Evolutionary conservation across 2,113 vertebrate genomes (phyloP), one percentile per base, ranked within the genome.

Genomic region (Caracal caracal): DNA sequence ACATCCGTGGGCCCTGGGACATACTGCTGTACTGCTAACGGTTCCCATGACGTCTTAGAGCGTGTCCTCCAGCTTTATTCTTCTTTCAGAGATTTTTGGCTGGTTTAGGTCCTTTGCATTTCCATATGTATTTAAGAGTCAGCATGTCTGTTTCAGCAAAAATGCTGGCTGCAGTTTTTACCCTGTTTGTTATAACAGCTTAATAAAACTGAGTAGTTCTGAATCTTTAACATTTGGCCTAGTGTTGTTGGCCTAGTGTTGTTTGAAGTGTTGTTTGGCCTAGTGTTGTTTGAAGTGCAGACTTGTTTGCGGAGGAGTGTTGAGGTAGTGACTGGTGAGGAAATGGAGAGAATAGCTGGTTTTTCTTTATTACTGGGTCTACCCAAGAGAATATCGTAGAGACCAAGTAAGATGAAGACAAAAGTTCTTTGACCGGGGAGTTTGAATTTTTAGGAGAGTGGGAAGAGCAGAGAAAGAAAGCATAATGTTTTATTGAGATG

Each of bases 401-500:
- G 47, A 8, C 13, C 9, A 22, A 28, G 24, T 26, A 6, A n/a
- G 75, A 51, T 10, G n/a, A 37, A 47, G 33, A 87, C 56, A 13
- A 6, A n/a, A 5, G 0, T 35, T 1, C 83, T 82, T 20, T 26
- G 59, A 12, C 28, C 0, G 1, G 26, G 22, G 13, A 40, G 59
- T 33, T 7, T 51, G 47, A 35, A 28, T 30, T 37, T 30, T 30
- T 68, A 63, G 37, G 51, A 37, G 10, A 33, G 10, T 17, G 33
- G 35, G 20, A 9, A 17, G n/a, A 56, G 43, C n/a, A 61, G 37
- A 47, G 70, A 12, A 71, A 63, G 65, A 37, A 9, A 2, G 24
- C 6, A 8, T 0, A 0, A 19, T 3, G 30, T 35, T 59, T 20
- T 5, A 10, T 24, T 3, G 33, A 13, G 30, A 13, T 3, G 4